Conservation (phyloP, 2,797 vertebrate genomes). For the Rhincodon typus region DNA sequence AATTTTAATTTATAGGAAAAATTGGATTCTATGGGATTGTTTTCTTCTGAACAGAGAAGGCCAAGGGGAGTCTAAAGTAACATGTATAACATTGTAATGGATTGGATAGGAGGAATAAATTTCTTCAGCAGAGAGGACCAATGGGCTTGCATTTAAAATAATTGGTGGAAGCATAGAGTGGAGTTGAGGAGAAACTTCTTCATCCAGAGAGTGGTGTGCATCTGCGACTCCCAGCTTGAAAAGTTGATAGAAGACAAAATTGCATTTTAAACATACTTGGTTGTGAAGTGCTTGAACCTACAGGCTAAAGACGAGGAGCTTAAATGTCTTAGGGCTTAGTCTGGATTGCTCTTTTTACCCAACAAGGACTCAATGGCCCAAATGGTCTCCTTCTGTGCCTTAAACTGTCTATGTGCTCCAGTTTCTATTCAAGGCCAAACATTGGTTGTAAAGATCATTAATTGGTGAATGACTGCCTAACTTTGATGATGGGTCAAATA, state of each 20-base stretch:
- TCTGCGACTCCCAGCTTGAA: not conserved
- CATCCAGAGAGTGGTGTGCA: not conserved
- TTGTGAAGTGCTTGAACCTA: no score
- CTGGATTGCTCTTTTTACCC: no score
- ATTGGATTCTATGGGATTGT: not conserved
- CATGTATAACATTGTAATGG: not conserved
- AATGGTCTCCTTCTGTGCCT: no score
- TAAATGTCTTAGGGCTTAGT: no score
- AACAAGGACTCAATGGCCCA: no score
- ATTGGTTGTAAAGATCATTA: not conserved
- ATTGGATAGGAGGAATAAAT: not conserved
- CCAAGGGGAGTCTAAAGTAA: not conserved
- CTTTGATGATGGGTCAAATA: not conserved
- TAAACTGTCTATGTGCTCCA: no score
- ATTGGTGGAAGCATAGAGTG: not conserved
- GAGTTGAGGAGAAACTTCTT: not conserved
- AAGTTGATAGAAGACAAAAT: no score
- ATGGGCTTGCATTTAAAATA: not conserved
- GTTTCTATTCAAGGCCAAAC: not conserved
- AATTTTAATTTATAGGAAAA: not conserved
- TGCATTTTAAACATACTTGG: no score
- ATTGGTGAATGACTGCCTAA: not conserved
- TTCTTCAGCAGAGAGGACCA: not conserved
- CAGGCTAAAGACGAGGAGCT: no score
- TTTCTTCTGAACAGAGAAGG: not conserved